phyloP scores from a whole-genome alignment of 2,113 vertebrate species.

The Mixornis gularis region DNA sequence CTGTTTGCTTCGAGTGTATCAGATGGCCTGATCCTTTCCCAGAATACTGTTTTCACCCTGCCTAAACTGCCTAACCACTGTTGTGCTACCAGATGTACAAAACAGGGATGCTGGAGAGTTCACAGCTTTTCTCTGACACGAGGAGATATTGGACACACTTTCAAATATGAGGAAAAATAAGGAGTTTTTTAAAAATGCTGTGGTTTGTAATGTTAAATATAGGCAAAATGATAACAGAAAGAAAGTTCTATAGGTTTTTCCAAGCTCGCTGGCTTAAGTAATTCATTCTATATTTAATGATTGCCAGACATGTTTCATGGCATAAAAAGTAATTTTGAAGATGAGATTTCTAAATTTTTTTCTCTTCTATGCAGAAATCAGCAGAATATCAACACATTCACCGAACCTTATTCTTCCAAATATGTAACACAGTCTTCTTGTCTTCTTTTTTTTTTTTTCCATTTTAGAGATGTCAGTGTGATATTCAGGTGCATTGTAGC shows the following conservation, averaged over 20 bases:
- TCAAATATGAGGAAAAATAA: background rate
- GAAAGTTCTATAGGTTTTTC: background rate
- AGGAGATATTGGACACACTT: background rate
- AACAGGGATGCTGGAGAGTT: background rate
- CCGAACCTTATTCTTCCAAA: background rate
- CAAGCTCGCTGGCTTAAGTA: background rate
- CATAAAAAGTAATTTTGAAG: constrained; percentile 5
- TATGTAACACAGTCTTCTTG: background rate
- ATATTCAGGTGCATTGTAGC: background rate
- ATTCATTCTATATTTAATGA: constrained; percentile 3
- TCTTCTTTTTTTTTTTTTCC: background rate
- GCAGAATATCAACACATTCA: background rate
- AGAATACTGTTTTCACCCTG: background rate
- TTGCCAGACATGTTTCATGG: background rate
- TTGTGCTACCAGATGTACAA: background rate
- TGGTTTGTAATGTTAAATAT: background rate
- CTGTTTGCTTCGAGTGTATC: background rate
- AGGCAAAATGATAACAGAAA: background rate
- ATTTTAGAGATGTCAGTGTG: background rate
- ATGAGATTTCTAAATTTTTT: background rate
- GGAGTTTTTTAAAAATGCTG: background rate
- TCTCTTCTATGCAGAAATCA: background rate
- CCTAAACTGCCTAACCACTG: background rate
- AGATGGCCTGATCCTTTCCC: background rate
- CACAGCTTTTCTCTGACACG: background rate